Base-by-base conservation (phyloP, 2,888 invertebrate genomes). In the Stegophylla sp. region DNA sequence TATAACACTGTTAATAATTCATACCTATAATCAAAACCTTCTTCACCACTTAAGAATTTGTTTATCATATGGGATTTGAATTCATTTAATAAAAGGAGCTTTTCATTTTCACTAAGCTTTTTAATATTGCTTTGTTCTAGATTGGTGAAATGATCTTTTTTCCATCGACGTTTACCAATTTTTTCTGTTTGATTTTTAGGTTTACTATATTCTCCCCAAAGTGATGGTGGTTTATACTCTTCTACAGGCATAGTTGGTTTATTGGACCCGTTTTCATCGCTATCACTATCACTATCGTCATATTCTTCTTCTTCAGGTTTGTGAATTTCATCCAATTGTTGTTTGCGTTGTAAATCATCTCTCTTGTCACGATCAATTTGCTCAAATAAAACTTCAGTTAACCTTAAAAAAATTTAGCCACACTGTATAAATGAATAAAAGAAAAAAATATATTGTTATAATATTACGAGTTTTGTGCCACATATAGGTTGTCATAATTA, bases 1-100 rank as follows among this genome's bases (percentile, higher is more conserved):
- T 51, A 20, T 26, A 66, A 51, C n/a, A 41, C 9, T 23, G 59
- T 51, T 20, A 28, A 74, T 48, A 45, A 67, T 61, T 45, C 41
- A 83, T 85, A 89, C 89, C 88, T 88, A 85, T 97, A 97, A 87
- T 97, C 94, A 87, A 95, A 93, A 83, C 94, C 93, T 74, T 86
- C 85, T 85, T 91, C 90, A 0, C 96, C 96, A 83, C 92, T 90
- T 56, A 97, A 87, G 86, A 96, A 97, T 85, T 90, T 92, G 84
- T 92, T 90, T 85, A 93, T 93, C 95, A 96, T 95, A 83, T 92
- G 91, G 64, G 92, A 92, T 10, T 92, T 87, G 86, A 96, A 96
- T 87, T 97, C 96, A 85, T 93, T 90, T 81, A 90, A 89, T 1
- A 96, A 86, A 63, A 94, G 86, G 82, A 89, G 88, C 83, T 86